Base-by-base conservation (phyloP, 2,888 invertebrate species). In the Congeria kusceri region DNA sequence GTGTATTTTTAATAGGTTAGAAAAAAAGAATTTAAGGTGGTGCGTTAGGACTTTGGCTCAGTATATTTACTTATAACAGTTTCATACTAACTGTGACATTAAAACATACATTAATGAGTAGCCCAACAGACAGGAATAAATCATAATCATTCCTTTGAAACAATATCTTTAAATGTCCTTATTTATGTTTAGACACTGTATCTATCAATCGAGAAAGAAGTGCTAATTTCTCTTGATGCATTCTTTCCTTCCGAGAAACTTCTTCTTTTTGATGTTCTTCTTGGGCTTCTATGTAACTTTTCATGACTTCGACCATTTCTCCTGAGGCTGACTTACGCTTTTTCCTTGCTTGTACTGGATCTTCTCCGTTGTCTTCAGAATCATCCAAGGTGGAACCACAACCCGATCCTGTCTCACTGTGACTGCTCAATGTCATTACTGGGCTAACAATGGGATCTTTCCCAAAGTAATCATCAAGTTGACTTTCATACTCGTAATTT, bases 371-470 rank as follows among this genome's bases (percentile, higher is more conserved):
- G 39, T 39, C 62, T 63, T 63, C 62, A 20, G 62, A 46, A 63
- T 44, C 62, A 63, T 63, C 44, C 27, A 27, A 44, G 62, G 62
- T 63, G 46, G 44, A 63, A 63, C 62, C 62, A 32, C 32, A 32
- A 32, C 4, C 32, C 46, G 62, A 63, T 44, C 44, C 62, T 44
- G 39, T 63, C 39, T 39, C 62, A 39, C 3, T 63, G 32, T 59
- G 59, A 63, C 62, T 63, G 44, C 62, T 63, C 46, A 63, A 63
- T 66, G 64, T 64, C 49, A 47, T 64, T 64, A 64, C 49, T 64
- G 64, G 49, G 15, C 18, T 23, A 27, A 64, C 64, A 27, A 46
- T 47, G 15, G 64, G 64, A 49, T 64, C 64, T 47, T 27, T 29
- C 13, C 29, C 61, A 63, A 23, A 63, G 46, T 44, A 46, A 11